Conservation (phyloP, 2,113 vertebrate genomes). For the Psilopsiagon aymara region DNA sequence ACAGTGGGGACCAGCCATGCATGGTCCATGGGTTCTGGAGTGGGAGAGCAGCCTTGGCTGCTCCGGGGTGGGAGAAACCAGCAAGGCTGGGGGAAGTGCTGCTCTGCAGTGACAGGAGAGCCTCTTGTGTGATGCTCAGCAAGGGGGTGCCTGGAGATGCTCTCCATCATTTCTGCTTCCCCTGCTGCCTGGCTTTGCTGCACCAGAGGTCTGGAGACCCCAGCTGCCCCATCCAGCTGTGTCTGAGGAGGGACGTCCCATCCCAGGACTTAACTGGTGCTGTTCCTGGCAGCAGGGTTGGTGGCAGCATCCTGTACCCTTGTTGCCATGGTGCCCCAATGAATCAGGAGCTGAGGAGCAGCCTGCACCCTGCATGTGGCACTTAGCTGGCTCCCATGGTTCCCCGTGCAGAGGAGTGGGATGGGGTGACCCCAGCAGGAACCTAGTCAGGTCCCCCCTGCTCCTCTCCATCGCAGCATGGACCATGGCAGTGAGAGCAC, state of each 20-base stretch:
- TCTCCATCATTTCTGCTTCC: neutral
- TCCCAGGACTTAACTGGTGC: neutral
- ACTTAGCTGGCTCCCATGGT: fast-evolving
- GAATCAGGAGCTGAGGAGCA: neutral
- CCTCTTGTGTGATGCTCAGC: neutral
- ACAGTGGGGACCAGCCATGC: neutral
- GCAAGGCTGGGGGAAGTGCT: fast-evolving
- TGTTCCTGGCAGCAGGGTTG: neutral
- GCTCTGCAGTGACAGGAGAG: fast-evolving
- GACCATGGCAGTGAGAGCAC: fast-evolving
- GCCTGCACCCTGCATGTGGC: fast-evolving
- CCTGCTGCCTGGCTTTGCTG: neutral
- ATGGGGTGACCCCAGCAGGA: fast-evolving
- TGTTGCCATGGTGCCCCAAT: fast-evolving
- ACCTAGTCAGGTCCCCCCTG: fast-evolving
- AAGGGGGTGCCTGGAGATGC: neutral
- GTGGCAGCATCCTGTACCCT: neutral
- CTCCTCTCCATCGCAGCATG: neutral
- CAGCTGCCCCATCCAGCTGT: neutral
- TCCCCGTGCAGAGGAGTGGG: neutral
- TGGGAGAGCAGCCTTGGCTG: neutral
- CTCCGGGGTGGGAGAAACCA: neutral
- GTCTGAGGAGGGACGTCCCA: neutral
- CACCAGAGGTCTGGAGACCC: neutral
- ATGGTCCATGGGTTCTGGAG: neutral